Base-by-base conservation (phyloP, 2,113 vertebrate species). In the Lipophrys pholis region DNA sequence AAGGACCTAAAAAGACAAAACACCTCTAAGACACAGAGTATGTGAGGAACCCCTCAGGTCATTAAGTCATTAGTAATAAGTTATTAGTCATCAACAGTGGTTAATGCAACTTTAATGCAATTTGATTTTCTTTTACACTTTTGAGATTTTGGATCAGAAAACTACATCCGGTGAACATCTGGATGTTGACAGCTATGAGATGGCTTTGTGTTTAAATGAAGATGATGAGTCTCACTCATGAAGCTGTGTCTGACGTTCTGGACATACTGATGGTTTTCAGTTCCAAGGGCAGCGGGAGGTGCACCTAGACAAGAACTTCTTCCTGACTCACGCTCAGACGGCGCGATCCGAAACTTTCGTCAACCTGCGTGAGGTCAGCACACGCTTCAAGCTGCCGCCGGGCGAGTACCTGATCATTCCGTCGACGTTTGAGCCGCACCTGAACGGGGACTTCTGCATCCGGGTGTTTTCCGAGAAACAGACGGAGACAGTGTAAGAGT, bases 381-480 rank as follows among this genome's bases (percentile, higher is more conserved):
- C 93, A 11, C 91, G 96, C 30, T 97, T 97, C 91, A 95, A 93
- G 76, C 93, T 99, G 60, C 95, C 96, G 0, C 92, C 96, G 0
- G 96, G 97, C 0, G 95, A 98, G 67, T 99, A 99, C 48, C 90
- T 98, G 8, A 6, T 98, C 0, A 94, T 99, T 15, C 97, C 97
- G 0, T 99, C 97, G 4, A 98, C 97, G 83, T 98, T 96, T 0
- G 96, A 98, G 0, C 94, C 97, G 41, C 86, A 98, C 88, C 93
- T 95, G 77, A 92, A 97, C 0, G 97, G 94, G 0, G 96, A 99
- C 76, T 98, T 99, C 94, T 98, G 97, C 57, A 91, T 99, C 62
- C 92, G 97, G 0, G 93, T 99, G 55, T 99, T 99, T 82, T 97
- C 96, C 0, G 97, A 99, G 82, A 98, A 96, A 87, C 95, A 95